phyloP scores from a whole-genome alignment of 2,888 invertebrate species.

The Coecobrya sp. region DNA sequence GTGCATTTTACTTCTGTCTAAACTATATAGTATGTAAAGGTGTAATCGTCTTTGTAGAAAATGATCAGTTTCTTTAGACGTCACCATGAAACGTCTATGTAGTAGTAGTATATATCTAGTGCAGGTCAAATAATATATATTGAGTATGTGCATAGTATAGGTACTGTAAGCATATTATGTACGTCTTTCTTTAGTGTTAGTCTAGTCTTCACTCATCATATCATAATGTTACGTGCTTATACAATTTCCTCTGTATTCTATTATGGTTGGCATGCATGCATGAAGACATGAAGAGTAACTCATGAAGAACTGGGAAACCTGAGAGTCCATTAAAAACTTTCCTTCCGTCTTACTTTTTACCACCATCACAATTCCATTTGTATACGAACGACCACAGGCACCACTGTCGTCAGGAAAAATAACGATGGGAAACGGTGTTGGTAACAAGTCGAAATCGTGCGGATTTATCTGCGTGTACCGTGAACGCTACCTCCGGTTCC shows the following conservation, averaged over 20 bases:
- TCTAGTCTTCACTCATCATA: background rate
- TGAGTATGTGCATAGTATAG: too few species aligned
- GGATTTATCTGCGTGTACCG: background rate
- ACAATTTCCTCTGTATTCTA: background rate
- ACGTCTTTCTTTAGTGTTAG: background rate
- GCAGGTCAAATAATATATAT: too few species aligned
- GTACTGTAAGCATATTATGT: background rate
- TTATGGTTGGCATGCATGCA: constrained; percentile 40
- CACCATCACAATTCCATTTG: constrained; percentile 15
- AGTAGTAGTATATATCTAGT: background rate
- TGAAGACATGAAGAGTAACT: constrained; percentile 48
- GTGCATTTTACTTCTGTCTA: background rate
- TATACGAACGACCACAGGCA: background rate
- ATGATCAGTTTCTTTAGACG: background rate
- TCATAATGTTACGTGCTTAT: background rate
- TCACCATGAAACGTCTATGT: background rate
- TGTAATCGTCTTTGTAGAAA: constrained; percentile 4
- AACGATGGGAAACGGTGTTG: constrained; percentile 12
- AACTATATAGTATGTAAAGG: background rate
- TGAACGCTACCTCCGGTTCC: background rate
- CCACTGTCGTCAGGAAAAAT: constrained; percentile 1
- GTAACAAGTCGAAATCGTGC: constrained; percentile 43
- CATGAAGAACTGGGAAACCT: constrained; percentile 56
- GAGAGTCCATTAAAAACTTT: constrained; percentile 74
- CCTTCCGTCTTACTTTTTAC: constrained; percentile 51